Evolutionary conservation across 2,113 vertebrate species (phyloP).

Genomic region (Siniperca chuatsi): DNA sequence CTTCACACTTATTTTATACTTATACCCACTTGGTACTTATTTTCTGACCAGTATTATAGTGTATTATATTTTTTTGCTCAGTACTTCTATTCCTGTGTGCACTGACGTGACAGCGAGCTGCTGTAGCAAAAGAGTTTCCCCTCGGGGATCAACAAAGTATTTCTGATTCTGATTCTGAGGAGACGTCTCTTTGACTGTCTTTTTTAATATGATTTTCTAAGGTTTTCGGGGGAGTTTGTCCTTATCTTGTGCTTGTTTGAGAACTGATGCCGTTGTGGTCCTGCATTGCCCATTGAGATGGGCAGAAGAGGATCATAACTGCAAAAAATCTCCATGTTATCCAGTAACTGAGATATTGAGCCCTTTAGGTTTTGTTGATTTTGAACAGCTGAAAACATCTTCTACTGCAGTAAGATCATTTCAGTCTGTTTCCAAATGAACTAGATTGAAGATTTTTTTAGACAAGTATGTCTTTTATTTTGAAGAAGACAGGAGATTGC

Average conservation of each 20-base stretch:
- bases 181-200: neutral
- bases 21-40: too few relatives aligned
- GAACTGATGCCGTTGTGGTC: neutral
- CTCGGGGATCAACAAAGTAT: too few relatives aligned
- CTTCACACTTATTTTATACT: too few relatives aligned
- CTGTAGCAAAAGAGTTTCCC: too few relatives aligned
- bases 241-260: neutral
- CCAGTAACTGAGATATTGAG: neutral
- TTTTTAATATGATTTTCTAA: neutral
- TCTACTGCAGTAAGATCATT: neutral
- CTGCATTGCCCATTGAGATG: neutral
- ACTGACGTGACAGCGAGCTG: too few relatives aligned
- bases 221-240: neutral
- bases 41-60: too few relatives aligned
- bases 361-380: neutral
- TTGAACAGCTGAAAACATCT: neutral
- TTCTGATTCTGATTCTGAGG: too few relatives aligned
- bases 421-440: neutral
- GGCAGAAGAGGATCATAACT: neutral
- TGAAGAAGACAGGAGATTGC: neutral
- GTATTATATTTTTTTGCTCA: too few relatives aligned
- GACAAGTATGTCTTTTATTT: neutral
- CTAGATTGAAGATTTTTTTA: neutral
- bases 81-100: too few relatives aligned
- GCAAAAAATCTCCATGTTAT: neutral